phyloP scores from a whole-genome alignment of 2,888 invertebrate genomes.

The Oligia strigilis region DNA sequence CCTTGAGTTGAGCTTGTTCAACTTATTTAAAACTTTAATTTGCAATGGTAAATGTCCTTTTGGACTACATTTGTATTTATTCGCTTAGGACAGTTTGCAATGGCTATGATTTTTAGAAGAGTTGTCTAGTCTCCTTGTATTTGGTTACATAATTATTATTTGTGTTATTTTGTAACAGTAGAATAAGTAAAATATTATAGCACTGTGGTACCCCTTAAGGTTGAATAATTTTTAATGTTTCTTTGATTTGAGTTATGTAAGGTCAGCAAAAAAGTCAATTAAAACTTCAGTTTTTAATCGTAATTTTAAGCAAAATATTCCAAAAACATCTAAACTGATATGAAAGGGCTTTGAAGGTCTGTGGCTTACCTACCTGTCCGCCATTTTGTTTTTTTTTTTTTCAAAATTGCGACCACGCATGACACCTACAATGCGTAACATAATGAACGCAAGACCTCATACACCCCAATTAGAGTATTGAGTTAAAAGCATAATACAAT shows the following conservation, averaged over 20 bases:
- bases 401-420: neutral
- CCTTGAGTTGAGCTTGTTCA: neutral
- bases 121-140: slow-evolving; percentile 38
- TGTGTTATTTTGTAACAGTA: slow-evolving; percentile 17
- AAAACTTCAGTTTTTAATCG: neutral
- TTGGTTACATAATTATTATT: neutral
- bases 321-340: neutral
- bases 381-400: neutral
- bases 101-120: slow-evolving; percentile 3
- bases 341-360: neutral
- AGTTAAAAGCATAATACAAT: no score
- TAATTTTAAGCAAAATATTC: neutral
- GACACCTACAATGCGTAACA: no score
- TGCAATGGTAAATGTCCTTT: neutral
- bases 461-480: no score
- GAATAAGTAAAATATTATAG: slow-evolving; percentile 18
- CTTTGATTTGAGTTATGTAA: neutral
- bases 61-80: neutral
- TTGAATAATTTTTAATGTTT: neutral
- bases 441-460: no score
- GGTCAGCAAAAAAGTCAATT: neutral
- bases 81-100: neutral
- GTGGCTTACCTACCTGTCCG: neutral
- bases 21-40: neutral
- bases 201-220: neutral